Base-by-base conservation (phyloP, 2,888 invertebrate species). In the Callyntrura guangdongensis region DNA sequence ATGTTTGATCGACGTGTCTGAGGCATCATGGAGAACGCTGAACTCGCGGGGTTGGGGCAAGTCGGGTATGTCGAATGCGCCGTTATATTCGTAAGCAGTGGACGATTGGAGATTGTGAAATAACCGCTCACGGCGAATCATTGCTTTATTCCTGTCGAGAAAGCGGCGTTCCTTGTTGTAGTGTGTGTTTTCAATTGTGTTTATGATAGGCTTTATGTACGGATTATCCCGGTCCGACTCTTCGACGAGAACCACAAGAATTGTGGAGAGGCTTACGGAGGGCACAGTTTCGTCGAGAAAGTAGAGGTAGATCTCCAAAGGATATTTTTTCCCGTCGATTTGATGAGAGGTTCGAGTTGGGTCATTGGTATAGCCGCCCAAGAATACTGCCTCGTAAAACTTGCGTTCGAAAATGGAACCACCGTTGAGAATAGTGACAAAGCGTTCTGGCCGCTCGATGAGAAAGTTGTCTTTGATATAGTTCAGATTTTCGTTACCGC, bases 301-400 rank as follows among this genome's bases (percentile, higher is more conserved):
- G 77, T 79, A 92, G 91, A 92, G 86, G 79, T 92, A 92, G 9
- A 92, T 92, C 56, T 92, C 92, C 91, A 92, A 74, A 0, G 92
- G 92, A 79, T 89, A 92, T 83, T 81, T 72, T 84, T 86, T 92
- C 36, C 87, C 89, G 53, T 92, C 72, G 6, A 92, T 86, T 6
- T 53, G 69, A 45, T 92, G 92, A 0, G 91, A 86, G n/a, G 89
- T 77, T 2, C 90, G 82, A 14, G n/a, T 6, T n/a, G 12, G n/a
- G 14, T 64, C 45, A 11, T 77, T 49, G 0, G 74, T 12, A n/a
- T 74, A 74, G 1, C 81, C 74, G 9, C 92, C 92, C 53, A 92
- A 53, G 20, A 92, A 92, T 0, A 92, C 82, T 0, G 92, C 92
- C 77, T 92, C 92, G 64, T 89, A 86, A 53, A 92, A 92, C 64